Evolutionary conservation across 2,888 invertebrate species (phyloP), one percentile per base, ranked within the genome.

Genomic region (Athrips mouffetella): DNA sequence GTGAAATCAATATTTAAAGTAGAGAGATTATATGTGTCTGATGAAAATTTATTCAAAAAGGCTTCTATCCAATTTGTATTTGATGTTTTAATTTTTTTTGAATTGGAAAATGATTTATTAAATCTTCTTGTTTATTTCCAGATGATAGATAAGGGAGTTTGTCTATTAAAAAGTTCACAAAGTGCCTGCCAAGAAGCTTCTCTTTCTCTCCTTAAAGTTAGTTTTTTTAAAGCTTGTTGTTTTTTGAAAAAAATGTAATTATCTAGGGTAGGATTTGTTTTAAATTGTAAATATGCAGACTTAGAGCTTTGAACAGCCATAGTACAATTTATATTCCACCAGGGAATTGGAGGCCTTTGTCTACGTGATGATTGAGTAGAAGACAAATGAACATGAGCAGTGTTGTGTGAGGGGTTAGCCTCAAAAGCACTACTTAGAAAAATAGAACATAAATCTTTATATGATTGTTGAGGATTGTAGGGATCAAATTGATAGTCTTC

Each of bases 161-260:
- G 8, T 16, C 37, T 13, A 37, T 37, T 37, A 37, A 37, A 37
- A 16, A 6, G 3, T 37, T 37, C 18, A 37, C 37, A 37, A 6
- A 37, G n/a, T n/a, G n/a, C n/a, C n/a, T n/a, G n/a, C n/a, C n/a
- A n/a, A n/a, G n/a, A n/a, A n/a, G n/a, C n/a, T n/a, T 16, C 5
- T 37, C 37, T 37, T 18, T 37, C 37, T 16, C 3, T 2, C 16
- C 30, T 45, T 30, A 29, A 18, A 20, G 20, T 30, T 4, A 45
- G 10, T 31, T 45, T 45, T 45, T 45, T 45, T 3, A 13, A 11
- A 3, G 45, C 45, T 31, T 45, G 45, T 18, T 23, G 16, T 18
- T 45, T 29, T 31, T 45, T 45, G 30, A 45, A 45, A 10, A 30
- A 10, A 16, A 29, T 30, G 11, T 29, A 45, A 30, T 45, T 27